These are phyloP conservation scores for Myotis planiceps DNA, from an alignment of 2,797 vertebrate species.

Conservation along the genomic window DNA sequence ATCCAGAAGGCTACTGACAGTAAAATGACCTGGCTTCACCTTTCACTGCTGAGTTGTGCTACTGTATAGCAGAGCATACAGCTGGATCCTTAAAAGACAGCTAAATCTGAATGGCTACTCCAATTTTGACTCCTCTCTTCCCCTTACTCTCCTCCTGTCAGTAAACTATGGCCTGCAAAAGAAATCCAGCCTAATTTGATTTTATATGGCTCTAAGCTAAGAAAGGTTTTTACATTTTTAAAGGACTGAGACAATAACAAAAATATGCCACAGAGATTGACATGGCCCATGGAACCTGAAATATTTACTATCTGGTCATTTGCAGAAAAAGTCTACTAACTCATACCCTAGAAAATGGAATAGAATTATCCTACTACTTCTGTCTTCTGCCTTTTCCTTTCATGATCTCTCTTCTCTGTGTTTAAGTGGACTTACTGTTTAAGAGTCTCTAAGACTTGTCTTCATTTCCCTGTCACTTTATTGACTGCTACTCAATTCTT, in stretches of 20 bases:
- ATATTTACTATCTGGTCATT: background rate
- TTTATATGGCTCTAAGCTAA: background rate
- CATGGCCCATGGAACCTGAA: background rate
- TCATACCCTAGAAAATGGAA: background rate
- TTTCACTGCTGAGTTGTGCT: background rate
- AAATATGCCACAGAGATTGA: background rate
- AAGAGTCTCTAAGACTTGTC: background rate
- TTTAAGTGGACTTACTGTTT: background rate
- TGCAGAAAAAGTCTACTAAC: background rate
- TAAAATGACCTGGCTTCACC: background rate
- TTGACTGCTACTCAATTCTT: slow-evolving; percentile 1
- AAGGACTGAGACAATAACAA: background rate
- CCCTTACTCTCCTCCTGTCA: background rate
- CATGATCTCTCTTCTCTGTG: background rate
- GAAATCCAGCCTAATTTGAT: background rate
- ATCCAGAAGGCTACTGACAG: background rate
- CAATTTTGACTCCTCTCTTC: background rate
- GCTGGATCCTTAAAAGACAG: background rate
- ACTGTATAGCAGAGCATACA: background rate
- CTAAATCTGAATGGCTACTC: background rate
- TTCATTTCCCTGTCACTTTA: background rate
- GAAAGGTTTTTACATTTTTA: background rate
- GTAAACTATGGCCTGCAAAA: background rate
- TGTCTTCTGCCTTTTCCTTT: background rate
- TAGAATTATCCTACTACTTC: background rate